These are phyloP conservation scores for Zhengitettix transpicula DNA, from an alignment of 2,888 invertebrate species.

Conservation along the genomic window DNA sequence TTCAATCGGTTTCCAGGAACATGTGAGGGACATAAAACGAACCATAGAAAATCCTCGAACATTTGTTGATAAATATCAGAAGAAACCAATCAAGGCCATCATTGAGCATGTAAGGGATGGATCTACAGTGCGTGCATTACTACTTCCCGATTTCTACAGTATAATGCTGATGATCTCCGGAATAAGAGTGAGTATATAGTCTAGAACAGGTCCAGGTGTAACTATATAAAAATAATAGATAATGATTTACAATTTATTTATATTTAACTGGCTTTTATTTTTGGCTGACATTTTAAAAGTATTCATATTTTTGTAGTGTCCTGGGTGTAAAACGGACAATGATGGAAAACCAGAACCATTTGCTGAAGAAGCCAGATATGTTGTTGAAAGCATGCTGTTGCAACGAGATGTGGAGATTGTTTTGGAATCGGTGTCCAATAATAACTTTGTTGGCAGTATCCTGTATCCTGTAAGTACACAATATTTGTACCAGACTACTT, in stretches of 20 bases:
- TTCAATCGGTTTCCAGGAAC: slow-evolving; percentile 31
- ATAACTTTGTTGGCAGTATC: slow-evolving; percentile 85
- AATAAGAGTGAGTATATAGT: slow-evolving; percentile 45
- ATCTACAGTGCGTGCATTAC: slow-evolving; percentile 80
- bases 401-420: slow-evolving; percentile 83
- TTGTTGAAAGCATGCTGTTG: slow-evolving; percentile 77
- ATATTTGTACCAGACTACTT: too few species aligned
- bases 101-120: slow-evolving; percentile 97
- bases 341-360: slow-evolving; percentile 55
- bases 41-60: slow-evolving; percentile 66
- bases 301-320: slow-evolving; percentile 35
- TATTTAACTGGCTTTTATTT: neutral
- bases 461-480: slow-evolving; percentile 55
- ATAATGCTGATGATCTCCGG: slow-evolving; percentile 93
- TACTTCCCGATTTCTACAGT: slow-evolving; percentile 80
- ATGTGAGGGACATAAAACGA: slow-evolving; percentile 80
- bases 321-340: slow-evolving; percentile 60
- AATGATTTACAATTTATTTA: neutral
- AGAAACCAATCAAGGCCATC: slow-evolving; percentile 78
- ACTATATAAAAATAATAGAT: neutral
- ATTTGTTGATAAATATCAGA: slow-evolving; percentile 69
- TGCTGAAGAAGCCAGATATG: slow-evolving; percentile 86
- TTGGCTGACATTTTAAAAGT: too few species aligned
- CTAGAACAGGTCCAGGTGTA: too few species aligned
- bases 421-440: slow-evolving; percentile 82